Conservation (phyloP, 2,113 vertebrate genomes). For the Corythaixoides concolor region DNA sequence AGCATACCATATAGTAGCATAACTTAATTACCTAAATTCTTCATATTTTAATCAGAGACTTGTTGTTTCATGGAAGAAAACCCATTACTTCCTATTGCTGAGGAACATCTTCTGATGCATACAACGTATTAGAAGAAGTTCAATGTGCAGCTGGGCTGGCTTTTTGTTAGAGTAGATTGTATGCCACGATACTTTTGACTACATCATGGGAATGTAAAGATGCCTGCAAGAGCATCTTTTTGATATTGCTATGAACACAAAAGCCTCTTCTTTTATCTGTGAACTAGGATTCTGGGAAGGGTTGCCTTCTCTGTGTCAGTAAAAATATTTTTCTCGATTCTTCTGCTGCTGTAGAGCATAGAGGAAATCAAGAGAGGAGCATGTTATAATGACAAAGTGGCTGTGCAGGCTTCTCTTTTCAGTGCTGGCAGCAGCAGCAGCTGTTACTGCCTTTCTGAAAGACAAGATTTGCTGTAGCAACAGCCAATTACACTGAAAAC, state of each 20-base stretch:
- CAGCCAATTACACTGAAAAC: neutral
- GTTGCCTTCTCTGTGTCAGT: accelerated
- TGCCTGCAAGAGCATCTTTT: neutral
- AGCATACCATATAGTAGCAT: neutral
- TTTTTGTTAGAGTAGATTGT: neutral
- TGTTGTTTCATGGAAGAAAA: neutral
- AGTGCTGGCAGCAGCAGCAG: neutral
- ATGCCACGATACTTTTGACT: neutral
- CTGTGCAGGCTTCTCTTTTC: neutral
- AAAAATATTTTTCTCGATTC: neutral
- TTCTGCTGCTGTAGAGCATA: neutral
- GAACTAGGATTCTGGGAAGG: neutral
- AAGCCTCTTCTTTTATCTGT: neutral
- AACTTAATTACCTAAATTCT: neutral
- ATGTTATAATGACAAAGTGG: neutral
- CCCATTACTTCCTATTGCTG: neutral
- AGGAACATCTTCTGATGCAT: neutral
- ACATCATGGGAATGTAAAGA: neutral
- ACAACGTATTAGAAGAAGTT: neutral
- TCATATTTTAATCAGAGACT: neutral
- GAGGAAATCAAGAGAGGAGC: neutral
- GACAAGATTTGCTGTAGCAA: neutral
- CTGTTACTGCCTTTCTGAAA: neutral
- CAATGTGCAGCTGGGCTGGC: neutral
- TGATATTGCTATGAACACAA: neutral